Evolutionary conservation across 2,113 vertebrate species (phyloP), one percentile per base, ranked within the genome.

Genomic region (Myotis davidii): DNA sequence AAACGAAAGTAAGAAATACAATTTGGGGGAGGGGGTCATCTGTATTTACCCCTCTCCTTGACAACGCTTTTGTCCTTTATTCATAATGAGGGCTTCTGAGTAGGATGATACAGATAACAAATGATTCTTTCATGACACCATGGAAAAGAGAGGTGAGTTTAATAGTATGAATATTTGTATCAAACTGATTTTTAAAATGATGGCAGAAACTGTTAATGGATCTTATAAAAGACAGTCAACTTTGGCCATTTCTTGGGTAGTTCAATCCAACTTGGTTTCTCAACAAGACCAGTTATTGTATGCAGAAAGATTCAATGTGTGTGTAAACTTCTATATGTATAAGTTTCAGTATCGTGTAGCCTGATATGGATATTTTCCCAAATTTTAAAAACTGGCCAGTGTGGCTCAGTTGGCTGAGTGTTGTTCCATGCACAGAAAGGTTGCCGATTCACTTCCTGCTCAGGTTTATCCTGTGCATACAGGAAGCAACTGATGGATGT

Each of bases 1-100:
- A 54, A 54, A 39, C 27, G 16, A 91, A 65, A 92, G 6, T 91
- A 83, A 90, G 32, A 92, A 89, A 86, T 42, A 61, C 88, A 92
- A 92, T 48, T 7, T 20, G 11, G 27, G 18, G 7, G 10, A 25
- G 10, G 25, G 25, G 23, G 59, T 61, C 25, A 76, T 85, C n/a
- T 23, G 45, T 34, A 72, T 78, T 78, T 21, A 34, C 4, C 3
- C 32, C 9, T 45, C 13, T 48, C 13, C 14, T 27, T 5, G 25
- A 74, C 0, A 81, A n/a, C 12, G 42, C 82, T 83, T 83, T 56
- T 72, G 50, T 64, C 34, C 14, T 37, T 61, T 73, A 34, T 76
- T 18, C 42, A 76, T 34, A 48, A 81, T 29, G 10, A 89, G n/a
- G 3, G 23, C 6, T 67, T 96, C 48, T 54, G 25, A 56, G 20